A percentile compares a stretch with the other conserved stretches of the same genome.
phyloP scores from a whole-genome alignment of 2,113 vertebrate genomes.

The Excalfactoria chinensis region DNA sequence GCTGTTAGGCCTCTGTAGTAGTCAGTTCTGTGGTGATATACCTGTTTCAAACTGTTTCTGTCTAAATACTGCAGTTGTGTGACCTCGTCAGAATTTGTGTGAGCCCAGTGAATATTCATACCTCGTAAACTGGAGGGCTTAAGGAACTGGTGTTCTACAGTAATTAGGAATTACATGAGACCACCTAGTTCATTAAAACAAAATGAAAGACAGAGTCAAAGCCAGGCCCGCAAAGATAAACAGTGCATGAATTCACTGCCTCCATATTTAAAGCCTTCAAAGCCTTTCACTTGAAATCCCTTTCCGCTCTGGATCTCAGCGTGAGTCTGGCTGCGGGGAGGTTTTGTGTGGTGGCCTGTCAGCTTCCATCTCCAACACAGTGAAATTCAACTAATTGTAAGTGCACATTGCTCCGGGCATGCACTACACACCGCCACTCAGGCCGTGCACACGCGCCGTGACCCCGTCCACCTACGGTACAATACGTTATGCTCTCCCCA shows the following conservation, averaged over 20 bases:
- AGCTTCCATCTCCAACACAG: constrained; percentile 75
- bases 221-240: constrained; percentile 50
- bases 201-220: constrained; percentile 65
- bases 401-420: constrained; percentile 47
- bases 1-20: background rate
- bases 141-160: background rate
- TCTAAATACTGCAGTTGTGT: background rate
- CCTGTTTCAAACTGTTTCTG: background rate
- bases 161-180: constrained; percentile 38
- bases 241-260: constrained; percentile 68
- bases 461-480: constrained; percentile 23
- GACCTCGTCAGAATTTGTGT: background rate
- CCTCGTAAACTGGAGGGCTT: background rate
- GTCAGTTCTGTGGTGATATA: background rate
- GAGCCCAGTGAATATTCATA: constrained; percentile 11
- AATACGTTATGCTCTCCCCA: background rate
- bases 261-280: constrained; percentile 57
- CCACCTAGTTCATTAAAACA: constrained; percentile 65
- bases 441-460: background rate
- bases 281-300: constrained; percentile 70
- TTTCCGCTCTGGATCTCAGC: constrained; percentile 71
- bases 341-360: constrained; percentile 74
- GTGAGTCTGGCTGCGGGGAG: constrained; percentile 70
- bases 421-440: background rate
- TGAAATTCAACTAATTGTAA: constrained; percentile 76